A percentile compares a stretch with the other conserved stretches of the same genome.
Evolutionary conservation across 2,113 vertebrate genomes (phyloP).

Genomic region (Phrynosoma blainvillii): DNA sequence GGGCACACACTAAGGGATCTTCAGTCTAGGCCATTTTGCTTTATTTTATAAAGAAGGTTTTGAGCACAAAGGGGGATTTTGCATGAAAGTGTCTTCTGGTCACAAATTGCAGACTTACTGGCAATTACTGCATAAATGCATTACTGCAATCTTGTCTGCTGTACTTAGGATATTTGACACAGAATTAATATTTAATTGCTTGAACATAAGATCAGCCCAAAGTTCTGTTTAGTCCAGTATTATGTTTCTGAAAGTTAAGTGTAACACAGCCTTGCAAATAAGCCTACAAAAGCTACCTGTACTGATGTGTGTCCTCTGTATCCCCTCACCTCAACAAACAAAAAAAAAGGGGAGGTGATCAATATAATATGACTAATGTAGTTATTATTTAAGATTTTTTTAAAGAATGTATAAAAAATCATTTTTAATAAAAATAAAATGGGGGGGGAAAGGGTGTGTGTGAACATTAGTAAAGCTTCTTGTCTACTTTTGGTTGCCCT

Average conservation of each 20-base stretch:
- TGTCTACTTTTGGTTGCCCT: background rate
- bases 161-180: background rate
- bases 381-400: too few species aligned
- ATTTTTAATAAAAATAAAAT: too few species aligned
- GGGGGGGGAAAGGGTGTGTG: too few species aligned
- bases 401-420: too few species aligned
- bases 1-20: background rate
- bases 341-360: too few species aligned
- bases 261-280: background rate
- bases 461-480: background rate
- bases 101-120: too few species aligned
- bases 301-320: background rate
- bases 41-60: background rate
- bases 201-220: background rate
- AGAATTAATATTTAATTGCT: background rate
- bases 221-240: background rate
- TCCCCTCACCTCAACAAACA: too few species aligned
- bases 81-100: too few species aligned
- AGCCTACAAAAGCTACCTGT: background rate
- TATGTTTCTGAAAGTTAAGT: background rate
- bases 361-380: too few species aligned
- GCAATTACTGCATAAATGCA: too few species aligned
- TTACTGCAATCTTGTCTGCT: background rate
- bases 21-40: background rate
- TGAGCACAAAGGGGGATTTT: too few species aligned